Evolutionary conservation across 2,888 invertebrate species (phyloP), one percentile per base, ranked within the genome.

Genomic region (Hirtodrosophila duncani): DNA sequence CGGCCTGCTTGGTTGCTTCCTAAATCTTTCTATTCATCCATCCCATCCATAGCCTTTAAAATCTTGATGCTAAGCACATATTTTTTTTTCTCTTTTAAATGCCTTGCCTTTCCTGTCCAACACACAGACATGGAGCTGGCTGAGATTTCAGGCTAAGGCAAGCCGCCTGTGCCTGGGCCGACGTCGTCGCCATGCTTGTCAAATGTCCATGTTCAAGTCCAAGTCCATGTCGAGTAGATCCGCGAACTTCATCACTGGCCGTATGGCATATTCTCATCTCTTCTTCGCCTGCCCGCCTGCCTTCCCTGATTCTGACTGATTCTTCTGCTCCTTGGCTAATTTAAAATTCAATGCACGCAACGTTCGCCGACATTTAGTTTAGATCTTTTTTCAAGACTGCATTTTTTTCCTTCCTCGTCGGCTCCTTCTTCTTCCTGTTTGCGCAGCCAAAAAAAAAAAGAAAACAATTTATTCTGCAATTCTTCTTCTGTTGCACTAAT

Each of bases 301-400:
- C 30, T 37, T 10, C 21, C 9, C 6, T 23, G 14, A 20, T 26
- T 37, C 10, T 31, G 18, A 11, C 14, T 53, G 1, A 14, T 26
- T 24, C 26, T 26, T 7, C 27, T 24, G 7, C 26, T 24, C 17
- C 37, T 41, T 42, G 51, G 55, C 66, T 78, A 61, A 81, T 81
- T 78, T 81, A 64, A 60, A 63, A 78, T 78, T 74, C 78, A 74
- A 63, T 63, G 67, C 78, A 78, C 81, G 81, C 75, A 67, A 60
- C 63, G 66, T 67, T 68, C 70, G 52, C 36, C 68, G 57, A 21
- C 71, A 55, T 61, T 79, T 67, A 58, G 64, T 59, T 66, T 41
- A 44, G 55, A 58, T 61, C 58, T 58, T 55, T 51, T 21, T 11
- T 26, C 11, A n/a, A n/a, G n/a, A 6, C 9, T 27, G 30, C 24